These are phyloP conservation scores for Sogatella furcifera DNA, from an alignment of 1,140 invertebrate genomes.

Conservation along the genomic window DNA sequence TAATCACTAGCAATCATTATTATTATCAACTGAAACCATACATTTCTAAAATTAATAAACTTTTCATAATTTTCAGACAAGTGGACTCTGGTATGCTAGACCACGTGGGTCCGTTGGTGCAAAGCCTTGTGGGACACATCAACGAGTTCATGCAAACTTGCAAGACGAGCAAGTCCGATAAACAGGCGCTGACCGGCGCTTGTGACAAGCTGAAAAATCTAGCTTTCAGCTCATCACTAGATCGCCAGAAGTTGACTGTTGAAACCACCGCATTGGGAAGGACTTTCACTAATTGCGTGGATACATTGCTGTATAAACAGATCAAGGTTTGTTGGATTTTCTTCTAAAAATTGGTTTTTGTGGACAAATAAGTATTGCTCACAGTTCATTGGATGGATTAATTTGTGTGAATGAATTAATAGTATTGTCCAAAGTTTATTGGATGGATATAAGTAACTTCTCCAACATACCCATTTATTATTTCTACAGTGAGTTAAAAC, in stretches of 20 bases:
- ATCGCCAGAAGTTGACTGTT: constrained; percentile 17
- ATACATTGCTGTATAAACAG: constrained; percentile 30
- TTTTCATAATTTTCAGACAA: constrained; percentile 22
- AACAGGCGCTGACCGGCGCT: constrained; percentile 10
- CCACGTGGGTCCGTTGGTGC: constrained; percentile 26
- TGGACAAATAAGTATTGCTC: too few relatives aligned
- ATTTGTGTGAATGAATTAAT: too few relatives aligned
- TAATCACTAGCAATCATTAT: too few relatives aligned
- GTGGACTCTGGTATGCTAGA: constrained; percentile 25
- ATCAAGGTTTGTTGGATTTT: constrained; percentile 21
- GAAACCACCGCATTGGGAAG: constrained; percentile 31
- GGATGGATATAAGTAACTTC: too few relatives aligned
- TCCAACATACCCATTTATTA: too few relatives aligned
- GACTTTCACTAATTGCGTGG: constrained; percentile 35
- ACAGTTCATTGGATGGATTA: too few relatives aligned
- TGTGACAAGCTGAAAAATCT: constrained; percentile 16
- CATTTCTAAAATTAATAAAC: not conserved
- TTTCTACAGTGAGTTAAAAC: too few relatives aligned
- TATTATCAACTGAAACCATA: not conserved
- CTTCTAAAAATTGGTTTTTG: too few relatives aligned
- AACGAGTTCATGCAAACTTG: constrained; percentile 24
- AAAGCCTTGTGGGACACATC: constrained; percentile 27
- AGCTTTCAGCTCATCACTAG: constrained; percentile 5
- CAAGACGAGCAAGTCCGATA: not conserved
- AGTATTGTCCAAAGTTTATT: too few relatives aligned